Percentiles rank a stretch among this genome's conserved stretches.
phyloP scores from a whole-genome alignment of 2,797 vertebrate genomes.

The Cuniculus paca region DNA sequence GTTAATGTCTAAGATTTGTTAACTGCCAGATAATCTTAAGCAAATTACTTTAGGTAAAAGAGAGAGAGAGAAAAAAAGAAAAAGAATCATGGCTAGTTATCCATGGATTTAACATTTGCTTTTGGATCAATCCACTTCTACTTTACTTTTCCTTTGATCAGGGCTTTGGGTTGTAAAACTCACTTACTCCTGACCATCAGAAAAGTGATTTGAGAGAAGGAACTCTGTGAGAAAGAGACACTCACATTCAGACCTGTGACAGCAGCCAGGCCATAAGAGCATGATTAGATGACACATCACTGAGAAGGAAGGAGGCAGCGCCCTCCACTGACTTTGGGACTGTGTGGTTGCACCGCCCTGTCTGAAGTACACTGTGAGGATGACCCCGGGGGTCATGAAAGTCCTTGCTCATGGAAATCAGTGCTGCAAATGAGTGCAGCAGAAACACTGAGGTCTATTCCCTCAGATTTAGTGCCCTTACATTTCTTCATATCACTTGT shows the following conservation, averaged over 20 bases:
- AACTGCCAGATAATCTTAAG: slow-evolving; percentile 49
- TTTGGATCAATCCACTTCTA: slow-evolving; percentile 37
- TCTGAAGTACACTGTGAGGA: not conserved
- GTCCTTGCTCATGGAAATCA: not conserved
- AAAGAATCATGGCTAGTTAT: not conserved
- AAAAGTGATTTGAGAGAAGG: slow-evolving; percentile 24
- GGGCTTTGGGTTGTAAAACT: slow-evolving; percentile 19
- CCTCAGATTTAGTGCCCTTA: not conserved
- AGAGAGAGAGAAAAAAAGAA: not conserved
- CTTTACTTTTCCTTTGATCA: not conserved
- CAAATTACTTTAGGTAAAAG: slow-evolving; percentile 18
- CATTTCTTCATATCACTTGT: not conserved
- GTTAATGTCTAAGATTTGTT: not conserved
- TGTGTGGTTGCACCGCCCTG: not conserved
- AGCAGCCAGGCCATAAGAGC: not conserved
- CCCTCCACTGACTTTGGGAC: not conserved
- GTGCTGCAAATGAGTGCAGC: not conserved
- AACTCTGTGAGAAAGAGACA: not conserved
- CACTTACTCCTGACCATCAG: not conserved
- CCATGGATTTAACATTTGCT: slow-evolving; percentile 34
- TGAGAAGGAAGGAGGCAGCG: not conserved
- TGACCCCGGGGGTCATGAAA: not conserved
- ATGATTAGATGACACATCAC: not conserved
- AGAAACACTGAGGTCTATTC: not conserved
- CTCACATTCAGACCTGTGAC: not conserved